Conservation (phyloP, 2,797 vertebrate genomes). For the Sebastolobus altivelis region DNA sequence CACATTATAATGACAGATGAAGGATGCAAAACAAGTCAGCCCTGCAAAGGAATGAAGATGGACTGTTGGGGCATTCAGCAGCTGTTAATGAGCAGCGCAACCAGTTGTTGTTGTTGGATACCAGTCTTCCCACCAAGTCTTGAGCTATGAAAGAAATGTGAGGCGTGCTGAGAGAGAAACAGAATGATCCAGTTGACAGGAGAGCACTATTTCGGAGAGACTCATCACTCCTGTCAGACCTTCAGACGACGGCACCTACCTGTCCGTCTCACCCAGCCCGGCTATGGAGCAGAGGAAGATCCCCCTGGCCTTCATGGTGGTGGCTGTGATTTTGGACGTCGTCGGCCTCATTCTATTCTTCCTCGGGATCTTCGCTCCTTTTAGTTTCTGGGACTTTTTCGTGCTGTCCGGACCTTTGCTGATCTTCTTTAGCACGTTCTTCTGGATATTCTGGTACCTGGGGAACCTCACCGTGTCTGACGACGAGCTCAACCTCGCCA, state of each 20-base stretch:
- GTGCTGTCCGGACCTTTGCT: slow-evolving; percentile 88
- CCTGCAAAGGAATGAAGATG: slow-evolving; percentile 62
- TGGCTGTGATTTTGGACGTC: slow-evolving; percentile 86
- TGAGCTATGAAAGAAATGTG: slow-evolving; percentile 54
- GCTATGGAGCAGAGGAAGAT: slow-evolving; percentile 77
- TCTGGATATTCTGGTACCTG: slow-evolving; percentile 93
- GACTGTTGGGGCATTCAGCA: neutral
- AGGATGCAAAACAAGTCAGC: slow-evolving; percentile 57
- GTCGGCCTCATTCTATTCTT: slow-evolving; percentile 86
- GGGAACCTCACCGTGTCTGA: slow-evolving; percentile 85
- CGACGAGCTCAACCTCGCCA: slow-evolving; percentile 77
- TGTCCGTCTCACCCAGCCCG: neutral
- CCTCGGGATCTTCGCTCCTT: slow-evolving; percentile 84
- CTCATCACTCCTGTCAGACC: slow-evolving; percentile 18
- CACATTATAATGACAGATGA: neutral
- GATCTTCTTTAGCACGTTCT: slow-evolving; percentile 88
- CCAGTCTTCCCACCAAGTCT: slow-evolving; percentile 22
- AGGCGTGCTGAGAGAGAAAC: slow-evolving; percentile 51
- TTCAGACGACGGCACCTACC: neutral
- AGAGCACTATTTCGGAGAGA: neutral
- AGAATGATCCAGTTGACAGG: slow-evolving; percentile 19
- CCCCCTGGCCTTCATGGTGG: slow-evolving; percentile 68
- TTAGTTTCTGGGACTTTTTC: slow-evolving; percentile 92
- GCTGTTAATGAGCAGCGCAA: slow-evolving; percentile 13
- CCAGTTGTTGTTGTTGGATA: slow-evolving; percentile 30